Evolutionary conservation across 2,888 invertebrate species (phyloP).

Genomic region (Papilio gigon): DNA sequence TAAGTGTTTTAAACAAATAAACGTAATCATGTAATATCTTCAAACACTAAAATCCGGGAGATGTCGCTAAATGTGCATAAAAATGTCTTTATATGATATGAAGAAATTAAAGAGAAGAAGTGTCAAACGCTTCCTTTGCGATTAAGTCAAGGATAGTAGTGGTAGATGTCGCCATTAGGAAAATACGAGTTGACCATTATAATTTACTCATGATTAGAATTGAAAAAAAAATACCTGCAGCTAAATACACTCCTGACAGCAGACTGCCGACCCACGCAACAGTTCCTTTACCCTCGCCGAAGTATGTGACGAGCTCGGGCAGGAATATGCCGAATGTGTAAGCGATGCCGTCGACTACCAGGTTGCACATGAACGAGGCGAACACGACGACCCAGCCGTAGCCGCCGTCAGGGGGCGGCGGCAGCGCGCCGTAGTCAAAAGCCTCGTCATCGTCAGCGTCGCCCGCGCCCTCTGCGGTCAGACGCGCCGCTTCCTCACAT

Average conservation of each 20-base stretch:
- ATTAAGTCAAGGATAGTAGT: too few relatives aligned
- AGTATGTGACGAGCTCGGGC: conserved; percentile 89
- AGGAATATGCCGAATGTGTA: conserved; percentile 98
- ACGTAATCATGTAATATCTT: too few relatives aligned
- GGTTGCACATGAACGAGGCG: conserved; percentile 98
- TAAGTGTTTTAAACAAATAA: background rate
- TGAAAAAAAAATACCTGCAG: conserved; percentile 87
- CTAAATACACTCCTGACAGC: conserved; percentile 96
- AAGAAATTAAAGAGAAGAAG: too few relatives aligned
- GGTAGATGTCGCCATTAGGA: too few relatives aligned
- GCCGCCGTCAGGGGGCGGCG: conserved; percentile 95
- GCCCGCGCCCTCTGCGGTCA: conserved; percentile 85
- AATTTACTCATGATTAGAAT: background rate
- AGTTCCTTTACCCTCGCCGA: conserved; percentile 92
- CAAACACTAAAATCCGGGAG: too few relatives aligned
- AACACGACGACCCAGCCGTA: conserved; percentile 97
- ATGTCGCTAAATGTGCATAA: too few relatives aligned
- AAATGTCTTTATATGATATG: too few relatives aligned
- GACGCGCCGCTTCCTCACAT: conserved; percentile 91
- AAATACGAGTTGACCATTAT: too few relatives aligned
- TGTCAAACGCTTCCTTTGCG: too few relatives aligned
- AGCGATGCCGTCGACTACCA: conserved; percentile 99
- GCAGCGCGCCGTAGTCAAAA: conserved; percentile 88
- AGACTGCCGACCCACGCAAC: conserved; percentile 97
- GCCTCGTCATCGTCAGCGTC: conserved; percentile 85